Evolutionary conservation across 2,888 invertebrate species (phyloP), one percentile per base, ranked within the genome.

Genomic region (Pachymerium ferrugineum): DNA sequence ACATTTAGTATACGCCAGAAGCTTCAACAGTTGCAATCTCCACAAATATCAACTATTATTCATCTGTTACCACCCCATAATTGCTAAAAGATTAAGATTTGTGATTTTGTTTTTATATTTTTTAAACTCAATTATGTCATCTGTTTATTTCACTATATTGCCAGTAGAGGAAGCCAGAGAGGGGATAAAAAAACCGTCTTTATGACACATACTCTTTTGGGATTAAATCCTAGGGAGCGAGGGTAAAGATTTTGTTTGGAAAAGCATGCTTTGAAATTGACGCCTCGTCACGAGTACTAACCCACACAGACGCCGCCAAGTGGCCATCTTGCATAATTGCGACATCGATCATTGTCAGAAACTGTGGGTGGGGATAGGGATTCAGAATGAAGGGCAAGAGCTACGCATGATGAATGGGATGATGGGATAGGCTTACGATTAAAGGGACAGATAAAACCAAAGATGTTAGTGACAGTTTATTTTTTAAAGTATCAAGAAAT

Each of bases 301-400:
- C 42, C 67, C 70, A 28, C 31, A n/a, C 70, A 19, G 70, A 30
- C 16, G 70, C 29, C 70, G 29, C 70, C 70, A 70, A 70, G 70
- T 70, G 70, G 70, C 70, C 70, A 70, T 70, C 70, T 70, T 70
- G 70, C 70, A 70, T 70, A 70, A 70, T 70, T 70, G 70, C 70
- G 8, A 70, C 70, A 70, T 70, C 70, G 33, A 70, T 70, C 70
- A 70, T 70, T 70, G 70, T 70, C 70, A 70, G 67, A 67, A 14
- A 22, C n/a, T 29, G 3, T 10, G 67, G 67, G 4, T 28, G 25
- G 67, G 14, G 67, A 29, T 67, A 22, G 28, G 29, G 38, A 12
- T 35, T 35, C 10, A 12, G 38, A 12, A 12, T 10, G 38, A 35
- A 12, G 38, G 38, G 19, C 16, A 67, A 67, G 22, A 29, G 67